Evolutionary conservation across 2,113 vertebrate genomes (phyloP).

Genomic region (Carassius carassius): DNA sequence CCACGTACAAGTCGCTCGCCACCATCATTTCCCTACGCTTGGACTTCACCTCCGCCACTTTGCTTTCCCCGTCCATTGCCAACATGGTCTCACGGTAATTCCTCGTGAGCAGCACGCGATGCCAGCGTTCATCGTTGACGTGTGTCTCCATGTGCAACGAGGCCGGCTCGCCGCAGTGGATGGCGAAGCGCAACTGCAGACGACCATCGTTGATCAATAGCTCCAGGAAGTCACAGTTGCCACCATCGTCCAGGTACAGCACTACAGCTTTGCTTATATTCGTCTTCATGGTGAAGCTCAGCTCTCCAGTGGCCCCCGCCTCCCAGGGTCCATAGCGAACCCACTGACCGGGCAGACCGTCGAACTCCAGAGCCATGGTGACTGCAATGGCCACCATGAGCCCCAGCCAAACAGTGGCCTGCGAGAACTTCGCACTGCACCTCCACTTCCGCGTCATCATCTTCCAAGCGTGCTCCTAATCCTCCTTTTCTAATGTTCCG

Average conservation of each 20-base stretch:
- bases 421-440: slow-evolving; percentile 54
- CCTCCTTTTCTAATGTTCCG: slow-evolving; percentile 53
- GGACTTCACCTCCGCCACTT: slow-evolving; percentile 84
- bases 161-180: slow-evolving; percentile 89
- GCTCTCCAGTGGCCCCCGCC: slow-evolving; percentile 81
- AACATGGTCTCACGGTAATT: slow-evolving; percentile 82
- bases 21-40: slow-evolving; percentile 90
- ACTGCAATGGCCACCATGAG: slow-evolving; percentile 60
- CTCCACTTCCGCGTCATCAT: slow-evolving; percentile 66
- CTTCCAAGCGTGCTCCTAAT: slow-evolving; percentile 55
- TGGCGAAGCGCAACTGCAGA: slow-evolving; percentile 86
- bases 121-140: slow-evolving; percentile 87
- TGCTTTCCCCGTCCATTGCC: slow-evolving; percentile 86
- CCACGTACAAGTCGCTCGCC: slow-evolving; percentile 89
- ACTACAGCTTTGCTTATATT: slow-evolving; percentile 86
- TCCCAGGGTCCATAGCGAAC: slow-evolving; percentile 90
- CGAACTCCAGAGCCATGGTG: slow-evolving; percentile 81
- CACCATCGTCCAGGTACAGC: slow-evolving; percentile 91
- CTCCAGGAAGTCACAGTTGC: slow-evolving; percentile 95
- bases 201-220: slow-evolving; percentile 84
- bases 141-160: slow-evolving; percentile 81
- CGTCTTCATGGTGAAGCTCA: slow-evolving; percentile 90
- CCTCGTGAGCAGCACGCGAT: slow-evolving; percentile 83
- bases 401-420: slow-evolving; percentile 65
- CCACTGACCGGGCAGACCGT: slow-evolving; percentile 90